These are phyloP conservation scores for Ostrea edulis DNA, from an alignment of 1,140 invertebrate genomes.

Conservation along the genomic window DNA sequence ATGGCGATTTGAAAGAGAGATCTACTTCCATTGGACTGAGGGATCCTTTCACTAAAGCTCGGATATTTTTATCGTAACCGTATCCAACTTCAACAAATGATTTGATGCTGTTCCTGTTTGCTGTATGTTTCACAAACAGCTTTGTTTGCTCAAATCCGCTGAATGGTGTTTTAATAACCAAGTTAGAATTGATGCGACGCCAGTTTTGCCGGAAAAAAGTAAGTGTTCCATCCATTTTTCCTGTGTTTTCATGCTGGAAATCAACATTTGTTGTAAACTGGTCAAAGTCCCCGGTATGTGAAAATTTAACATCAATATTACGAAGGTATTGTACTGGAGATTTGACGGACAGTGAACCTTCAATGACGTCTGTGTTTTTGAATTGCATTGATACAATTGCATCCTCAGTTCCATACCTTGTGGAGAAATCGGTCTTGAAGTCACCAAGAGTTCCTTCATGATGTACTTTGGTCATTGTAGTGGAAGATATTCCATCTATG, in stretches of 20 bases:
- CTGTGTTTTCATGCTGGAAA: conserved; percentile 35
- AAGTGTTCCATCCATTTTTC: conserved; percentile 38
- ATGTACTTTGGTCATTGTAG: background rate
- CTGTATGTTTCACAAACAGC: conserved; percentile 42
- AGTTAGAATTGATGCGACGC: conserved; percentile 39
- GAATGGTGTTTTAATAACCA: conserved; percentile 55
- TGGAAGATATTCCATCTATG: background rate
- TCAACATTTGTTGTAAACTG: conserved; percentile 47
- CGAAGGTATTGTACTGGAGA: conserved; percentile 34
- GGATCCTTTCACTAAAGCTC: conserved; percentile 45
- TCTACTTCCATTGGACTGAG: conserved; percentile 33
- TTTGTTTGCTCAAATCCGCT: conserved; percentile 48
- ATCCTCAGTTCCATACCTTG: background rate
- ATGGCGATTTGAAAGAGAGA: conserved; percentile 45
- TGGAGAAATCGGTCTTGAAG: background rate
- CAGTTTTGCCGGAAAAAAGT: conserved; percentile 36
- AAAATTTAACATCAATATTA: conserved; percentile 55
- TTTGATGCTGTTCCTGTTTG: conserved; percentile 10
- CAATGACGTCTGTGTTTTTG: background rate
- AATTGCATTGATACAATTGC: background rate
- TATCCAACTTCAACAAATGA: conserved; percentile 45
- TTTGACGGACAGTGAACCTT: conserved; percentile 2
- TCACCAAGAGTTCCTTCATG: background rate
- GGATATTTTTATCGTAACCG: conserved; percentile 38
- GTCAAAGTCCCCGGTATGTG: conserved; percentile 56